These are phyloP conservation scores for Pachymerium ferrugineum DNA, from an alignment of 2,888 invertebrate genomes.

Conservation along the genomic window DNA sequence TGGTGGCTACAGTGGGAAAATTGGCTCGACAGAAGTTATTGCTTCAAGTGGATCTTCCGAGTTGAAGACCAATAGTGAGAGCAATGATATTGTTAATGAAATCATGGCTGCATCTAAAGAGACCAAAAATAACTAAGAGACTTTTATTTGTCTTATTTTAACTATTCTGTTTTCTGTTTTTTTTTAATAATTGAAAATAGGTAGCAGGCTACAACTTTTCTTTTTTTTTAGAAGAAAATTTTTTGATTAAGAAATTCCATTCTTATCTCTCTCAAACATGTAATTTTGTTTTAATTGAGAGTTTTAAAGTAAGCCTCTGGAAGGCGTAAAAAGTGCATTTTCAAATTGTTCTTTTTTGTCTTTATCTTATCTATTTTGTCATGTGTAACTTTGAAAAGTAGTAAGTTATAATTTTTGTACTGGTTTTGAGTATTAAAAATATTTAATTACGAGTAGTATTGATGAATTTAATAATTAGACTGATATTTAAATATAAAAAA, in stretches of 20 bases:
- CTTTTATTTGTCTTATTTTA: not conserved
- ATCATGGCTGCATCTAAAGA: not conserved
- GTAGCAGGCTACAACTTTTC: not conserved
- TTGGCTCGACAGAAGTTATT: conserved; percentile 17
- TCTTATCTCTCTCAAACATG: not conserved
- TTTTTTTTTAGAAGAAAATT: not conserved
- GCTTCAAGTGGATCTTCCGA: not conserved
- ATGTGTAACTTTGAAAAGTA: too few species aligned
- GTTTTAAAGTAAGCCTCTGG: not conserved
- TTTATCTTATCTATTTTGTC: not conserved
- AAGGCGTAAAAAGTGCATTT: not conserved
- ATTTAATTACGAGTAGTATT: too few species aligned
- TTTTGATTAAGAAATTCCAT: not conserved
- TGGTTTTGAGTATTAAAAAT: not conserved
- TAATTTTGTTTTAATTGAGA: not conserved
- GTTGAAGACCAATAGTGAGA: not conserved
- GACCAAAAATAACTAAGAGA: not conserved
- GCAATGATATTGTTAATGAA: not conserved
- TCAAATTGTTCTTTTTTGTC: not conserved
- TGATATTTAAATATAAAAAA: too few species aligned
- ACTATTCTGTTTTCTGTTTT: not conserved
- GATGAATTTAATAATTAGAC: too few species aligned
- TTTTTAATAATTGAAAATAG: not conserved
- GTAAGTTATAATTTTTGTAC: not conserved
- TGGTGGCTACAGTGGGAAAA: conserved; percentile 36